phyloP scores from a whole-genome alignment of 2,797 vertebrate genomes.

The Sebastes ruberrimus region DNA sequence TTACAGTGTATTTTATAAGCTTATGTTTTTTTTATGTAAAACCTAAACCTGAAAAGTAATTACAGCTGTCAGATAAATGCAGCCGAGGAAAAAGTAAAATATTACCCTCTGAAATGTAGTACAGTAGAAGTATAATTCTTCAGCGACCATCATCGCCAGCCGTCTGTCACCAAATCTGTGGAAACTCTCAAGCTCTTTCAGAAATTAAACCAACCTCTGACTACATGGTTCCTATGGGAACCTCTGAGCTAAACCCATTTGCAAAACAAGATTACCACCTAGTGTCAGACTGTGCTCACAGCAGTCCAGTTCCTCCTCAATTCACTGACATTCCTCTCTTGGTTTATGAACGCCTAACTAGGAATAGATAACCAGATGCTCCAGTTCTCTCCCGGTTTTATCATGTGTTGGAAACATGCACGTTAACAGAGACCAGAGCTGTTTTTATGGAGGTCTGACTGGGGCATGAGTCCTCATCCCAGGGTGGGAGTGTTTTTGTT shows the following conservation, averaged over 20 bases:
- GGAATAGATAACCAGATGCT: slow-evolving; percentile 50
- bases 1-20: background rate
- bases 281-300: slow-evolving; percentile 52
- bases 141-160: background rate
- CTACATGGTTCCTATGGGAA: background rate
- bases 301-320: background rate
- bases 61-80: background rate
- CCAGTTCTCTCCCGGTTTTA: slow-evolving; percentile 31
- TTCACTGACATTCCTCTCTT: slow-evolving; percentile 23
- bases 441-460: slow-evolving; percentile 62
- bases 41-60: background rate
- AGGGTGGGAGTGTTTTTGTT: slow-evolving; percentile 76
- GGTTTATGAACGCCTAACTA: slow-evolving; percentile 35
- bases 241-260: background rate
- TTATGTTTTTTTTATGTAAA: background rate
- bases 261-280: slow-evolving; percentile 70
- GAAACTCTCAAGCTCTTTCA: background rate
- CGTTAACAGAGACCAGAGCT: slow-evolving; percentile 48
- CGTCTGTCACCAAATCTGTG: slow-evolving; percentile 4
- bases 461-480: slow-evolving; percentile 46
- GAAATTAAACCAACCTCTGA: background rate
- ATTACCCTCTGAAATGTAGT: background rate
- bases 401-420: slow-evolving; percentile 38
- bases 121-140: background rate
- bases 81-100: background rate